Evolutionary conservation across 2,113 vertebrate species (phyloP), one percentile per base, ranked within the genome.

Genomic region (Pimephales promelas): DNA sequence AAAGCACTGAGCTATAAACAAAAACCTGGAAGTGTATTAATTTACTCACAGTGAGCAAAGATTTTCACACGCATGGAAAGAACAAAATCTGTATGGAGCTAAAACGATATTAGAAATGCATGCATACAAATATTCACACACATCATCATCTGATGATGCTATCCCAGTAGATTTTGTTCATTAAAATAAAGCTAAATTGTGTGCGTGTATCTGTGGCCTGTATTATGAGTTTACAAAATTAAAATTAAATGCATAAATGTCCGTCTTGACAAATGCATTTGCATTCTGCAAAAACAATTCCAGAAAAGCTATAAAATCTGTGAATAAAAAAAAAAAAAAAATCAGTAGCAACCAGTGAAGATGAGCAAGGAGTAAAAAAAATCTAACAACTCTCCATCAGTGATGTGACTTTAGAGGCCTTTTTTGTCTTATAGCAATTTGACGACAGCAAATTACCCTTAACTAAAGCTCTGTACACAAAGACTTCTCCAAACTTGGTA

Each of bases 21-120:
- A 40, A 77, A 79, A 45, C 56, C 76, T 28, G 76, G 24, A 78
- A 77, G 75, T 22, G 13, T 26, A 18, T 78, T 59, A 24, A 24
- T 43, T 70, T 57, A 14, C 6, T 18, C 20, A 76, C 6, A 40
- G 20, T 34, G 28, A 75, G 24, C 73, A 28, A 36, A 62, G 36
- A 79, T 78, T 40, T 20, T 62, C 76, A 59, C 34, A 20, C 6
- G 22, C 18, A 70, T 9, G 22, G 7, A 26, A n/a, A 75, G 18
- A 75, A 31, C 18, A 76, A 36, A 20, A 43, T 57, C 11, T n/a
- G 20, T 57, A 9, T 40, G 31, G 18, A 76, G 22, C n/a, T 76
- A 54, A 56, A 76, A 56, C 20, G 0, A 76, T 56, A 76, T 57
- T 22, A 56, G n/a, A 76, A 54, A 54, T 9, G 28, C 18, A n/a